Evolutionary conservation across 2,888 invertebrate genomes (phyloP), one percentile per base, ranked within the genome.

Genomic region (Selenia dentaria): DNA sequence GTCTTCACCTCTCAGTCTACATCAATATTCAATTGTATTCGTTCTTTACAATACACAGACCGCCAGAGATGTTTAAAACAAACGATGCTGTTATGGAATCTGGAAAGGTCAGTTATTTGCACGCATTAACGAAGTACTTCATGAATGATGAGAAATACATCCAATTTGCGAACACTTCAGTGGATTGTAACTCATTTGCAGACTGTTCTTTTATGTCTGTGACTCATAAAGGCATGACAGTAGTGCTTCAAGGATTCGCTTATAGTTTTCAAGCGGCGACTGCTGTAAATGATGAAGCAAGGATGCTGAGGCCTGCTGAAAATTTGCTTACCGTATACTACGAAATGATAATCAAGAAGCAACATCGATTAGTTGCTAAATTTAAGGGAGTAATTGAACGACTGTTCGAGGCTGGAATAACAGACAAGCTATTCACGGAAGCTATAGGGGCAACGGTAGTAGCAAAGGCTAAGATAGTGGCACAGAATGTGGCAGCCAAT

Each of bases 351-450:
- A 59, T 86, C 0, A 56, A 72, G 1, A 84, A 77, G 28, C 51
- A 70, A 8, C 70, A 70, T 46, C 40, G 59, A 1, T 44, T 85
- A 0, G 63, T 66, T 0, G 36, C 9, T 0, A 66, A 54, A 5
- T 68, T 85, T 29, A 62, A 69, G 8, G 62, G 60, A 2, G 54
- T 73, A 0, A 38, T 78, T 3, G 22, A 38, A 12, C 64, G 73
- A n/a, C 55, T 89, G 0, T 77, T 74, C 44, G 86, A 88, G 54
- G 70, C 75, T n/a, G 88, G 87, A 5, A 80, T 89, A 13, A 72
- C 75, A 10, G 41, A 68, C 0, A 71, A 66, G 24, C 54, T 85
- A n/a, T 83, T 71, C 11, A 49, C 40, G 3, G 77, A 82, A 41
- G 71, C 75, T 1, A 66, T 89, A 12, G 88, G 89, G 6, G 57